Evolutionary conservation across 2,888 invertebrate genomes (phyloP), one percentile per base, ranked within the genome.

Genomic region (Idaea straminata): DNA sequence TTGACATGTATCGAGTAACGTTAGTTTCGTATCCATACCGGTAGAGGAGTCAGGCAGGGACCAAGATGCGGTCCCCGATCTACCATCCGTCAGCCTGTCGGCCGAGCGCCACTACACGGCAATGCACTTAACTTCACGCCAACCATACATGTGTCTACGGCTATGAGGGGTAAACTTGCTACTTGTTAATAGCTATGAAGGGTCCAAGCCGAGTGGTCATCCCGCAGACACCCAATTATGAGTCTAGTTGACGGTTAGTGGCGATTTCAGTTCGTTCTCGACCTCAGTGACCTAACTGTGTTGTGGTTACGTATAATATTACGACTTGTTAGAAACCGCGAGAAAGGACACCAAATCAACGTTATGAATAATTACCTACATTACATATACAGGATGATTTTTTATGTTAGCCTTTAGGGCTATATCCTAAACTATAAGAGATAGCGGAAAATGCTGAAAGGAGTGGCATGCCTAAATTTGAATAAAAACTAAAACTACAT

Each of bases 41-140:
- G 70, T 72, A 70, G 67, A 47, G 66, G 62, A 72, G 73, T 66
- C 71, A 68, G 70, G 76, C 78, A 74, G 77, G 77, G 76, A 77
- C 76, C 78, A 82, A 85, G 85, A 83, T 77, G 83, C 77, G 80
- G 74, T 77, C 75, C 75, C 78, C 81, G 25, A 81, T 77, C 80
- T 80, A 81, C 87, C 84, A 91, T 91, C 89, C 84, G 89, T 91
- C 90, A 90, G 88, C 66, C 87, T 89, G 87, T 86, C 87, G 83
- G 67, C 73, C 73, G 81, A 77, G 70, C 81, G 80, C 81, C 80
- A 79, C 83, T 83, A 89, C 89, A 89, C 78, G 86, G 84, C 80
- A 88, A 80, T 88, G 90, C 90, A 90, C 90, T 90, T 89, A 89
- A 83, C 88, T 86, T 81, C 80, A 78, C 80, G 79, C 84, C 82